Evolutionary conservation across 2,113 vertebrate species (phyloP), one percentile per base, ranked within the genome.

Genomic region (Zonotrichia leucophrys): DNA sequence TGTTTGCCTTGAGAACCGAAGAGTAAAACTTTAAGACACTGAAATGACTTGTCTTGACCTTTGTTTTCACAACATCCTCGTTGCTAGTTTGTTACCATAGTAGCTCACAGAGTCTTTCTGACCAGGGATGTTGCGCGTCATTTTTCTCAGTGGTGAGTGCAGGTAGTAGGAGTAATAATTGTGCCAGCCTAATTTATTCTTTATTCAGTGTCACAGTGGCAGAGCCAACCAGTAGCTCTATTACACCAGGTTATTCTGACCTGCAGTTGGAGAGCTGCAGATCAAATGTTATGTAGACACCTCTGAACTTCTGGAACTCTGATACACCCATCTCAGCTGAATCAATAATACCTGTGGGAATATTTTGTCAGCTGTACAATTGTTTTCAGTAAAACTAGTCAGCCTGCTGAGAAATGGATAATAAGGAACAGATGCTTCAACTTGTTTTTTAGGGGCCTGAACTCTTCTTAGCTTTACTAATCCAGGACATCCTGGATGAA

Each of bases 401-500:
- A 90, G 72, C 73, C 93, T 94, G 92, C 93, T 95, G 94, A 96
- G 92, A 95, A 95, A 87, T 2, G 22, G 79, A 15, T 96, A 96
- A 96, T 94, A 89, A 95, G 76, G 76, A 96, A 95, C 94, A 96
- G 95, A 95, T 96, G 95, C 73, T 94, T 93, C 66, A 66, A 62
- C 53, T 94, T 94, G 83, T 94, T 95, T 94, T 91, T 50, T 89
- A 96, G 90, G 41, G 64, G 11, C 18, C 77, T 89, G 92, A 89
- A 75, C 33, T 23, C 86, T 92, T 87, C 90, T 95, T 90, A 89
- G 90, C 73, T 94, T 90, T 86, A 74, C 76, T 95, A 90, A 96
- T 96, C 72, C 92, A 95, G 88, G 86, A 96, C 86, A 89, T 93
- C 92, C 95, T 96, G 93, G 64, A 92, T 94, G 93, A 97, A 90